Conservation (phyloP, 2,797 vertebrate species). For the Echeneis naucrates region DNA sequence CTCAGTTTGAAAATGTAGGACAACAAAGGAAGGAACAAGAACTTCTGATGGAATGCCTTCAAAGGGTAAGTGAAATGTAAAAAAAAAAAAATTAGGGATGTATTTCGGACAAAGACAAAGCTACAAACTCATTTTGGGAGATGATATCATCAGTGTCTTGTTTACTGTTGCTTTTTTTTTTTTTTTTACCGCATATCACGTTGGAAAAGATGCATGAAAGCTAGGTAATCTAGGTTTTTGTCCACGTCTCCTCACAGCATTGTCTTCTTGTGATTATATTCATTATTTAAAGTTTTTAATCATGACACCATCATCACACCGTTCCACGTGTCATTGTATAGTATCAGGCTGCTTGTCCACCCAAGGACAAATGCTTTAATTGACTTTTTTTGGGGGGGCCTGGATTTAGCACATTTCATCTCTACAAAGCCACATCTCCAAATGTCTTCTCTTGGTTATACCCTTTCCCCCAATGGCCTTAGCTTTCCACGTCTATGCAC, state of each 20-base stretch:
- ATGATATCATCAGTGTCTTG: constrained; percentile 42
- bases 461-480: constrained; percentile 76
- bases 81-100: constrained; percentile 9
- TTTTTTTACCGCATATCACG: constrained; percentile 30
- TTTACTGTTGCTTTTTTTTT: constrained; percentile 42
- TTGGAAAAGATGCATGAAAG: constrained; percentile 68
- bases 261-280: constrained; percentile 38
- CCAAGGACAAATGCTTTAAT: constrained; percentile 3
- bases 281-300: constrained; percentile 33
- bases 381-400: constrained; percentile 22
- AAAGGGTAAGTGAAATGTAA: constrained; percentile 4
- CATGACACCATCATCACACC: constrained; percentile 11
- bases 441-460: constrained; percentile 30
- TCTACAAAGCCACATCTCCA: constrained; percentile 9
- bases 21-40: constrained; percentile 35
- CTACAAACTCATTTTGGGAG: constrained; percentile 47
- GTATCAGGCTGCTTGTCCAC: constrained; percentile 39
- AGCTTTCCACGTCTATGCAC: constrained; percentile 84
- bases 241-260: constrained; percentile 32
- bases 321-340: constrained; percentile 40
- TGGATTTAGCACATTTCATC: constrained; percentile 34
- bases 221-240: constrained; percentile 39
- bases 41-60: constrained; percentile 17
- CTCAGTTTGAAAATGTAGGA: constrained; percentile 43
- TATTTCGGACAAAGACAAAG: constrained; percentile 26